Evolutionary conservation across 1,140 invertebrate species (phyloP).

Genomic region (Physella acuta): DNA sequence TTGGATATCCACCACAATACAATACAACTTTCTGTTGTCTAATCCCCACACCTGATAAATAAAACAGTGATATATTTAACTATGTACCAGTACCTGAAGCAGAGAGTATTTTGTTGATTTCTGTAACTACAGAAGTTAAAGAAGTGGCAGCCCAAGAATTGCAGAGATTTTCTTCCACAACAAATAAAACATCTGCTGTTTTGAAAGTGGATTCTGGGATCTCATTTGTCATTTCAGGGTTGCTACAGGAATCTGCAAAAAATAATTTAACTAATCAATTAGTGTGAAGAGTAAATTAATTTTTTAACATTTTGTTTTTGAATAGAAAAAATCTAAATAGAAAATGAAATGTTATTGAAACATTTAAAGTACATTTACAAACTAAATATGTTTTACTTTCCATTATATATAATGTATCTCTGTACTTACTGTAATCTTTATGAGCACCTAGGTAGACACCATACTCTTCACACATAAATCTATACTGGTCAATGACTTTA

Average conservation of each 20-base stretch:
- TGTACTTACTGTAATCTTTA: slow-evolving; percentile 76
- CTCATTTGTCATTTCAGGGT: too few species aligned
- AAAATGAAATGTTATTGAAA: background rate
- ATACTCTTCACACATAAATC: slow-evolving; percentile 71
- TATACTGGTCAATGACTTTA: slow-evolving; percentile 75
- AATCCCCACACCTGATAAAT: too few species aligned
- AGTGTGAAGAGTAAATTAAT: background rate
- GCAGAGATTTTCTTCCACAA: slow-evolving; percentile 82
- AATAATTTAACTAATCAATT: background rate
- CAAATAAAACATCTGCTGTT: slow-evolving; percentile 81
- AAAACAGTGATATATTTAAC: too few species aligned
- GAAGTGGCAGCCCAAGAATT: slow-evolving; percentile 68
- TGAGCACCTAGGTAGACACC: slow-evolving; percentile 78
- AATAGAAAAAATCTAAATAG: background rate
- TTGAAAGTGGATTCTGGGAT: too few species aligned
- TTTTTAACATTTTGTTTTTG: background rate
- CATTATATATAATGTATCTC: too few species aligned
- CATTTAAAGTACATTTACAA: slow-evolving; percentile 20
- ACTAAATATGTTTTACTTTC: too few species aligned
- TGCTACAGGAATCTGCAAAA: background rate
- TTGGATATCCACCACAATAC: too few species aligned
- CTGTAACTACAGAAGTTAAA: slow-evolving; percentile 45
- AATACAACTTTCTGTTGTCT: too few species aligned
- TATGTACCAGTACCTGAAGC: slow-evolving; percentile 47
- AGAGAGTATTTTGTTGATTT: slow-evolving; percentile 55